phyloP scores from a whole-genome alignment of 2,888 invertebrate genomes.

The Polymixis lichenea region DNA sequence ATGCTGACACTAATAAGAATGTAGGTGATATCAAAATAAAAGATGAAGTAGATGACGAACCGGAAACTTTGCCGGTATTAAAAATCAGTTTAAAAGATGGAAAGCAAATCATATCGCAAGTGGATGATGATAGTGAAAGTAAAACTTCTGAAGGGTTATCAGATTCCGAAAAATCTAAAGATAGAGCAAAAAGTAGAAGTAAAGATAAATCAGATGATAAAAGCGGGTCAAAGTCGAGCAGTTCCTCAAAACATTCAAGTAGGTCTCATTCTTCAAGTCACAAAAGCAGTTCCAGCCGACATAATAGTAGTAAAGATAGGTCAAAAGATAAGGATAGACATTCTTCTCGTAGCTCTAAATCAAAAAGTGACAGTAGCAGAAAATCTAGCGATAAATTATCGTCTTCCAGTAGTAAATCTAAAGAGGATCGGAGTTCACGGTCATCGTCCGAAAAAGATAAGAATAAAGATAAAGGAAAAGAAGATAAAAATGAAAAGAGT shows the following conservation, averaged over 20 bases:
- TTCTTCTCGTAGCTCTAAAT: conserved; percentile 82
- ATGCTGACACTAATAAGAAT: conserved; percentile 35
- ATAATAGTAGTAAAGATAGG: conserved; percentile 84
- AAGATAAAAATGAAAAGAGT: conserved; percentile 70
- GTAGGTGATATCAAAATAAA: conserved; percentile 55
- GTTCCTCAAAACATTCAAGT: conserved; percentile 84
- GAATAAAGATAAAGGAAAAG: conserved; percentile 75
- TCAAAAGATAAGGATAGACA: conserved; percentile 70
- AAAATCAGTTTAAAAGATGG: conserved; percentile 94
- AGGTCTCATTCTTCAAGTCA: conserved; percentile 82
- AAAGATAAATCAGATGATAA: conserved; percentile 89
- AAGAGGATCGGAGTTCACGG: conserved; percentile 78
- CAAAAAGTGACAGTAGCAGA: conserved; percentile 82
- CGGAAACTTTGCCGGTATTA: conserved; percentile 82
- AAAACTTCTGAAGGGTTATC: conserved; percentile 77
- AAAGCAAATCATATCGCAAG: conserved; percentile 92
- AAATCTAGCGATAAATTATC: conserved; percentile 78
- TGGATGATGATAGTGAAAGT: conserved; percentile 84
- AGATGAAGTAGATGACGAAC: conserved; percentile 75
- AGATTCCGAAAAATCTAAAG: conserved; percentile 80
- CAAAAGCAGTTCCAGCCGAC: conserved; percentile 81
- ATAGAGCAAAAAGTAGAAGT: conserved; percentile 80
- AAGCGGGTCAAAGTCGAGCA: conserved; percentile 76
- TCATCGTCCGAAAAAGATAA: conserved; percentile 77
- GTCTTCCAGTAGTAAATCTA: conserved; percentile 80